phyloP scores from a whole-genome alignment of 2,888 invertebrate species.

The Pilophorus perplexus region DNA sequence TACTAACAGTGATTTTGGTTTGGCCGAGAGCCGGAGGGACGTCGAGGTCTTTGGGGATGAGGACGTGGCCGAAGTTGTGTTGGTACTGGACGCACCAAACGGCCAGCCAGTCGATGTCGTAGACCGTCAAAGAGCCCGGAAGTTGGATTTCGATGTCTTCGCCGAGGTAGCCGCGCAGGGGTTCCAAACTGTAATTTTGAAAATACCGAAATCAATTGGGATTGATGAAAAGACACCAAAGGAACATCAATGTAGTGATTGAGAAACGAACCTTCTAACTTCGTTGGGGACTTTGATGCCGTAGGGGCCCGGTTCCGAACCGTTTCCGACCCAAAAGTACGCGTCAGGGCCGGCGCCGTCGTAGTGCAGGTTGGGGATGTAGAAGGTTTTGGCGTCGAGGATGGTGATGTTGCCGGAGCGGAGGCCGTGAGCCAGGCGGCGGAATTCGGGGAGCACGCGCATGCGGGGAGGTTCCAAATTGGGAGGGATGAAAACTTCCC shows the following conservation, averaged over 20 bases:
- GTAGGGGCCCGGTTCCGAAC: slow-evolving; percentile 72
- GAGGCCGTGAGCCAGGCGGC: slow-evolving; percentile 80
- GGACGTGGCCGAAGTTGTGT: slow-evolving; percentile 88
- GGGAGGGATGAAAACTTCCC: slow-evolving; percentile 75
- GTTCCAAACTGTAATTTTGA: slow-evolving; percentile 66
- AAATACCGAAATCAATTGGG: neutral
- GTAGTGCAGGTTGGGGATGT: slow-evolving; percentile 87
- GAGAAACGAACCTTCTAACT: slow-evolving; percentile 63
- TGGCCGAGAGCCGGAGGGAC: slow-evolving; percentile 88
- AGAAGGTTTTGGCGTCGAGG: slow-evolving; percentile 85
- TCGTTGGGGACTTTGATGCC: slow-evolving; percentile 90
- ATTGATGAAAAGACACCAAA: neutral
- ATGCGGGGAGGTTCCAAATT: slow-evolving; percentile 76
- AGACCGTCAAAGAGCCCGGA: slow-evolving; percentile 78
- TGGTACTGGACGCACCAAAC: slow-evolving; percentile 88
- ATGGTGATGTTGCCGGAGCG: slow-evolving; percentile 89
- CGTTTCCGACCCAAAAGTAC: slow-evolving; percentile 93
- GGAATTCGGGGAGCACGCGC: slow-evolving; percentile 79
- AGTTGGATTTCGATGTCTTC: slow-evolving; percentile 88
- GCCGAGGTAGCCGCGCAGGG: slow-evolving; percentile 81
- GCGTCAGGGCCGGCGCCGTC: slow-evolving; percentile 90
- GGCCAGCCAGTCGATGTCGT: slow-evolving; percentile 88
- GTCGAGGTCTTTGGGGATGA: slow-evolving; percentile 80
- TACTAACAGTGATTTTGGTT: slow-evolving; percentile 78
- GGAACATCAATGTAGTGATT: neutral